Evolutionary conservation across 2,888 invertebrate species (phyloP).

Genomic region (Plagiodera versicolora): DNA sequence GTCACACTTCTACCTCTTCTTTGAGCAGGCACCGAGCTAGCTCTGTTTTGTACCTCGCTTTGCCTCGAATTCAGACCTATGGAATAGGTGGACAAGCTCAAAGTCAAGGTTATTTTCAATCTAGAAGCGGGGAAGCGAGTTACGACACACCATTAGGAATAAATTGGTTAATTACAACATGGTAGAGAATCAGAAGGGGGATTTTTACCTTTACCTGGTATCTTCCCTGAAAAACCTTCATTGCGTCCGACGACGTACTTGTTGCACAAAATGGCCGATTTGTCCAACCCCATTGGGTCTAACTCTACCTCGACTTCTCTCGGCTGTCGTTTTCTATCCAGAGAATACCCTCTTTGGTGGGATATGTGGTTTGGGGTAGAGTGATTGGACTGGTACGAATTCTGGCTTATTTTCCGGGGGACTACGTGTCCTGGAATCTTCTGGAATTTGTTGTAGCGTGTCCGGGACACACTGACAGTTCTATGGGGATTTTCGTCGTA

Average conservation of each 20-base stretch:
- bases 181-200: slow-evolving; percentile 7
- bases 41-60: slow-evolving; percentile 24
- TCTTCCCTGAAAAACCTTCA: slow-evolving; percentile 47
- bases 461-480: slow-evolving; percentile 42
- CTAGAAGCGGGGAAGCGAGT: too few species aligned
- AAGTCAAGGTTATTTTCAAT: too few species aligned
- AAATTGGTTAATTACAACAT: too few species aligned
- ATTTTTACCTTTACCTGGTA: slow-evolving; percentile 42
- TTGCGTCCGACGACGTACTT: slow-evolving; percentile 66
- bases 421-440: slow-evolving; percentile 35
- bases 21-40: slow-evolving; percentile 24
- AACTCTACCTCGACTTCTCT: slow-evolving; percentile 48
- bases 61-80: slow-evolving; percentile 33
- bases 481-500: slow-evolving; percentile 43
- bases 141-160: too few species aligned
- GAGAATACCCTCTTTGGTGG: slow-evolving; percentile 42
- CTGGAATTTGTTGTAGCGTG: slow-evolving; percentile 49
- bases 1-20: slow-evolving; percentile 44
- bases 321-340: slow-evolving; percentile 46
- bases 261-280: slow-evolving; percentile 69
- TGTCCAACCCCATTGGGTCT: slow-evolving; percentile 52
- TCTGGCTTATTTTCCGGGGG: slow-evolving; percentile 31
- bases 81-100: background rate
- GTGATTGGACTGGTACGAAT: slow-evolving; percentile 32
- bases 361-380: slow-evolving; percentile 22